Conservation (phyloP, 2,797 vertebrate genomes). For the Cephalopachus bancanus region DNA sequence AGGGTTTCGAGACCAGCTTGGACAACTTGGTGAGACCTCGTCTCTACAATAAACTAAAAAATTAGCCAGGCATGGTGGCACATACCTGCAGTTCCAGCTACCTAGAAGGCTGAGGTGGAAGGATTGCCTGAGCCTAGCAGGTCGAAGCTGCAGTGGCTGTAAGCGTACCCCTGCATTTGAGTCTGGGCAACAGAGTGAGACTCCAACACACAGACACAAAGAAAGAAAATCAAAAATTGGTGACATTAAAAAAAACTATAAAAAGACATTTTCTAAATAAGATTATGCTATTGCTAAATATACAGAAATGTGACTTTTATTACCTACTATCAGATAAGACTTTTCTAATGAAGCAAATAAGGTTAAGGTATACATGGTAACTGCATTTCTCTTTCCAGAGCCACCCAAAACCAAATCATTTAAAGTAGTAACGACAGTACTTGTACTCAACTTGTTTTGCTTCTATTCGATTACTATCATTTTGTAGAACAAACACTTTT, state of each 20-base stretch:
- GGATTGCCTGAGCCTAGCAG: too few species aligned
- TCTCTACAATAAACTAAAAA: too few species aligned
- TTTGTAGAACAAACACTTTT: neutral
- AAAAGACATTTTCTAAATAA: conserved; percentile 45
- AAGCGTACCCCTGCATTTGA: too few species aligned
- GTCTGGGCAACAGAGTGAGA: too few species aligned
- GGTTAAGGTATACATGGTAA: neutral
- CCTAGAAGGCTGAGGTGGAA: too few species aligned
- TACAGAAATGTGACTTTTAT: conserved; percentile 12
- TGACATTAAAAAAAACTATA: conserved; percentile 14
- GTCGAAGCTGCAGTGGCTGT: too few species aligned
- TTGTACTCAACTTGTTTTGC: conserved; percentile 39
- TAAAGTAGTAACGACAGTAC: neutral
- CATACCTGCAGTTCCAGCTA: too few species aligned
- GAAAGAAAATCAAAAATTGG: neutral
- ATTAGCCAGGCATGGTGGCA: too few species aligned
- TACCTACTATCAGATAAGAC: neutral
- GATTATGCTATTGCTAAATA: conserved; percentile 7
- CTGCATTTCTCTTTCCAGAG: conserved; percentile 12
- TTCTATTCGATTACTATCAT: conserved; percentile 14
- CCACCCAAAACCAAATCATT: conserved; percentile 29
- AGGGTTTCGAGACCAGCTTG: too few species aligned
- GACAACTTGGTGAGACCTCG: too few species aligned
- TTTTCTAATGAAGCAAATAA: conserved; percentile 31
- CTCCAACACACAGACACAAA: too few species aligned